phyloP scores from a whole-genome alignment of 1,140 invertebrate genomes.

The Goniozus legneri region DNA sequence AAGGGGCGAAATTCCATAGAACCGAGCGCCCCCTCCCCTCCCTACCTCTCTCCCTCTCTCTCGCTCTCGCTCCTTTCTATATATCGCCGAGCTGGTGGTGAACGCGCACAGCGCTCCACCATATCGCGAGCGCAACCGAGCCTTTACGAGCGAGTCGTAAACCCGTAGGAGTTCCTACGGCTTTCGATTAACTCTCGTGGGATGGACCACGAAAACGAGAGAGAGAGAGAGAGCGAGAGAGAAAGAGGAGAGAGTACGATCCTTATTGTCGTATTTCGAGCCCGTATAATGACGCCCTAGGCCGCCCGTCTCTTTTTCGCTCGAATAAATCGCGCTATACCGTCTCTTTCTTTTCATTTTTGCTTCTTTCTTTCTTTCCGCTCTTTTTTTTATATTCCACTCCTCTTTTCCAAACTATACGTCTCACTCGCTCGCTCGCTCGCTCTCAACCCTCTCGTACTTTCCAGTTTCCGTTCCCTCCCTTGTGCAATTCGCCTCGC shows the following conservation, averaged over 20 bases:
- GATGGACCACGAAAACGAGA: slow-evolving; percentile 24
- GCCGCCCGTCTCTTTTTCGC: slow-evolving; percentile 3
- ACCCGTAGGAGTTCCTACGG: slow-evolving; percentile 32
- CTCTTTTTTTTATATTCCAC: neutral
- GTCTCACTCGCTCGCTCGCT: slow-evolving; percentile 14
- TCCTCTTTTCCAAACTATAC: slow-evolving; percentile 9
- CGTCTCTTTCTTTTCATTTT: neutral
- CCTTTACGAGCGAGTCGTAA: slow-evolving; percentile 31
- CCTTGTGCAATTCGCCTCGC: no score
- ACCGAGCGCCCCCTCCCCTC: neutral
- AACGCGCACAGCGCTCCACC: no score
- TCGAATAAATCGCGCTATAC: slow-evolving; percentile 1
- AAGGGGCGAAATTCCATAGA: no score
- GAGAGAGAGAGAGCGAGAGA: no score
- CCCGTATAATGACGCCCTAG: slow-evolving; percentile 25
- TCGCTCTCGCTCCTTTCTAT: neutral
- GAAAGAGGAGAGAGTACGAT: no score
- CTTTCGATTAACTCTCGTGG: slow-evolving; percentile 28
- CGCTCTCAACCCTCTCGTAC: slow-evolving; percentile 2
- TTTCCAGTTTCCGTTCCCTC: neutral
- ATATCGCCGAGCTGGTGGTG: slow-evolving; percentile 3
- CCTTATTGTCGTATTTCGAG: slow-evolving; percentile 31
- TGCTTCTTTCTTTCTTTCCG: neutral
- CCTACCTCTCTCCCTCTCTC: neutral
- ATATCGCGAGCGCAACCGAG: no score